Evolutionary conservation across 2,888 invertebrate species (phyloP), one percentile per base, ranked within the genome.

Genomic region (Bombylius major): DNA sequence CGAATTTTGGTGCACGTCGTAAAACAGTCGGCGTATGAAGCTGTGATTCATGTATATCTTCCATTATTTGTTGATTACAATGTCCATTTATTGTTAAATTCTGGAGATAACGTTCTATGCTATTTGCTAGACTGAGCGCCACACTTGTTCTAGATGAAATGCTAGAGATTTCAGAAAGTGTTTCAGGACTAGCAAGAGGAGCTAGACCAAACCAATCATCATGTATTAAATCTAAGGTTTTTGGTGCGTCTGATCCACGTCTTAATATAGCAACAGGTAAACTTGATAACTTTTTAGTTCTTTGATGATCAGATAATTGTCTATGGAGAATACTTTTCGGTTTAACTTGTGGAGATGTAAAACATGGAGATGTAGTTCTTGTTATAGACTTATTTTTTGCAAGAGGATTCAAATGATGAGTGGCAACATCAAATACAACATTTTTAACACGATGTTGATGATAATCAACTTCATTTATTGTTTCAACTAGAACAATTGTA

Each of bases 141-240:
- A 81, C 75, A 62, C 83, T 82, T 32, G 82, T 79, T 59, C 84
- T 77, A 33, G 87, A 86, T 63, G 83, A 82, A 55, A 86, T 80
- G 67, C 87, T 86, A 4, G 87, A 87, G n/a, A 86, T 80, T 69
- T 89, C 89, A 1, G 87, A 89, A 13, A 90, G 71, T 1, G 87
- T 87, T 69, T 90, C 89, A 0, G 89, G 89, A 53, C 88, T 87
- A 11, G 90, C 90, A 32, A 90, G 69, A 0, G 90, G 89, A 0
- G 89, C 90, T 58, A 82, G 72, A 0, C 84, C 82, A 60, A 81
- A 77, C 82, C 83, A 83, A 63, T 82, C 82, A 62, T 83, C 82
- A 62, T 80, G 79, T 48, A 80, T 75, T 34, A 81, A 66, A 62
- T 81, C 80, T 4, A 78, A 69, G 60, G 73, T 74, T 42, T 66